These are phyloP conservation scores for Lanius collurio DNA, from an alignment of 2,113 vertebrate genomes.

Conservation along the genomic window DNA sequence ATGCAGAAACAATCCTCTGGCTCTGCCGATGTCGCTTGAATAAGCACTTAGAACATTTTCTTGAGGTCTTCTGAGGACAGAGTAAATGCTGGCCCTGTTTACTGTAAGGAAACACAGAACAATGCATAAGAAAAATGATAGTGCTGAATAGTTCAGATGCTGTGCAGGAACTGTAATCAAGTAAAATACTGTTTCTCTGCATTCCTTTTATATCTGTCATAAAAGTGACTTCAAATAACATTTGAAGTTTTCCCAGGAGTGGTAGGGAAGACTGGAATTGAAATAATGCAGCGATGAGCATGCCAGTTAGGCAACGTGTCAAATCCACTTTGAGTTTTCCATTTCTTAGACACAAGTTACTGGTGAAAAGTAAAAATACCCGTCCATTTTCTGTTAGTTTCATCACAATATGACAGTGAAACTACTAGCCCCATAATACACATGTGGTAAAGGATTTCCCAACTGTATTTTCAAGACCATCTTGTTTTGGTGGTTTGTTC, in stretches of 20 bases:
- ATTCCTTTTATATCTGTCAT: not conserved
- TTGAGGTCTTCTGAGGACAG: not conserved
- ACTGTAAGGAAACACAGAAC: not conserved
- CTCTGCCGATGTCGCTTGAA: not conserved
- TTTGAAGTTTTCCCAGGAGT: not conserved
- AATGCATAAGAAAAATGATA: not conserved
- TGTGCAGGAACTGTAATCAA: not conserved
- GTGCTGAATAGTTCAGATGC: not conserved
- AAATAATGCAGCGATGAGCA: not conserved
- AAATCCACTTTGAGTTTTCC: not conserved
- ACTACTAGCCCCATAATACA: not conserved
- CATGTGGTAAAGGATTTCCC: not conserved
- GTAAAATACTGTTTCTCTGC: not conserved
- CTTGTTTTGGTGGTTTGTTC: not conserved
- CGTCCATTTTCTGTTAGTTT: not conserved
- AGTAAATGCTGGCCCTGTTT: not conserved
- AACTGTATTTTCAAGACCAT: not conserved
- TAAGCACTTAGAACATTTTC: not conserved
- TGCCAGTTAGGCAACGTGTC: fast-evolving
- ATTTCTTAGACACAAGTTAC: not conserved
- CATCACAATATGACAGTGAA: not conserved
- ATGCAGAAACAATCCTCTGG: not conserved
- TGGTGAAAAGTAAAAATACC: not conserved
- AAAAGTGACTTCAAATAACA: not conserved
- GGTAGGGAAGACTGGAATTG: not conserved